These are phyloP conservation scores for Epinephelus fuscoguttatus DNA, from an alignment of 2,113 vertebrate genomes.

Conservation along the genomic window DNA sequence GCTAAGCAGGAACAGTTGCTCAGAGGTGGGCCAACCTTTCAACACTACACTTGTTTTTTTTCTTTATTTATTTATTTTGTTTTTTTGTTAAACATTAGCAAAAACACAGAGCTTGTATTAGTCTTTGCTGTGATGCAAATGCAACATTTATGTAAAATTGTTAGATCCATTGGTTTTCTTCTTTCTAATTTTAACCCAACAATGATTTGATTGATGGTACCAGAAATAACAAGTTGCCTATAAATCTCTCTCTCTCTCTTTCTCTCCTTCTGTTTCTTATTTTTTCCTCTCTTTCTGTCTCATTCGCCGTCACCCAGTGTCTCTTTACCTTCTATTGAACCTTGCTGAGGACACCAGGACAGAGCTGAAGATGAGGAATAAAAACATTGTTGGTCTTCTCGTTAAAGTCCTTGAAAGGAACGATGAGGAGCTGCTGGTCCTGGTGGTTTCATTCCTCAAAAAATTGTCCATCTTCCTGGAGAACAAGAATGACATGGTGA, in stretches of 20 bases:
- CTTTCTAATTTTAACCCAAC: not conserved
- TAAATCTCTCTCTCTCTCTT: not conserved
- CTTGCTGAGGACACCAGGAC: conserved; percentile 96
- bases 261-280: not conserved
- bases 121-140: not conserved
- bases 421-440: conserved; percentile 93
- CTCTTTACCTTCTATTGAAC: conserved; percentile 94
- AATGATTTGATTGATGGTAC: not conserved
- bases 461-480: conserved; percentile 98
- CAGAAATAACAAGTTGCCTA: not conserved
- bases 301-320: conserved; percentile 82
- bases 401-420: conserved; percentile 94
- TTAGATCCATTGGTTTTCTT: not conserved
- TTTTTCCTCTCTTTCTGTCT: not conserved
- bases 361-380: conserved; percentile 98
- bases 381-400: conserved; percentile 95
- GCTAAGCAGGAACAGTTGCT: conserved; percentile 96
- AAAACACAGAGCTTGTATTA: not conserved
- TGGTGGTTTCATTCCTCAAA: conserved; percentile 97
- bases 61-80: not conserved
- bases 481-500: conserved; percentile 99
- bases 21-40: conserved; percentile 60
- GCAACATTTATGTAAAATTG: too few relatives aligned
- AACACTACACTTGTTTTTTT: not conserved
- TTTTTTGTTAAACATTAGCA: not conserved